A percentile compares a stretch with the other conserved stretches of the same genome.
These are phyloP conservation scores for Amiota communis DNA, from an alignment of 2,888 invertebrate genomes.

Conservation along the genomic window DNA sequence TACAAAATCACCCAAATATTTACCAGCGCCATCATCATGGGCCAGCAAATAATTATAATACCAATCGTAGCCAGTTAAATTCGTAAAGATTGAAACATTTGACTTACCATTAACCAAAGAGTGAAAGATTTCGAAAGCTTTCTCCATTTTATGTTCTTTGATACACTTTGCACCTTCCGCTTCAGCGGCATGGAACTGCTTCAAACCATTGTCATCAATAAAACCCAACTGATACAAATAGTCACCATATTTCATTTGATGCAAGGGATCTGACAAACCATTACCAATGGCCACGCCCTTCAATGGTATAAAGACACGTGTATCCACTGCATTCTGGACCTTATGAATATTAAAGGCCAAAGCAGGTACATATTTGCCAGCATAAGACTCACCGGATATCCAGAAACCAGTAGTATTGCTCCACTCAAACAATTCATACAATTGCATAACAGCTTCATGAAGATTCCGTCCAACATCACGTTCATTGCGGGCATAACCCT, in stretches of 20 bases:
- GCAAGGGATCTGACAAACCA: constrained; percentile 84
- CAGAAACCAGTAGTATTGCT: constrained; percentile 84
- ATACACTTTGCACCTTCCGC: constrained; percentile 75
- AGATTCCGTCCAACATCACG: constrained; percentile 84
- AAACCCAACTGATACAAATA: constrained; percentile 85
- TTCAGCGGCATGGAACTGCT: constrained; percentile 78
- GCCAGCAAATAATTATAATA: constrained; percentile 76
- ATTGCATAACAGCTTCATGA: no score
- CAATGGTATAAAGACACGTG: constrained; percentile 68
- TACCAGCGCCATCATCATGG: constrained; percentile 78
- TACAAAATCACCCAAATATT: constrained; percentile 68
- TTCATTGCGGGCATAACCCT: constrained; percentile 86
- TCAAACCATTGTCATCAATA: constrained; percentile 76
- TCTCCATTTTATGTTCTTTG: constrained; percentile 77
- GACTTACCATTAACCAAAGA: constrained; percentile 78
- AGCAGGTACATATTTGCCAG: constrained; percentile 85
- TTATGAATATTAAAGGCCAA: constrained; percentile 77
- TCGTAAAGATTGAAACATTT: constrained; percentile 81
- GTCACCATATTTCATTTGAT: constrained; percentile 84
- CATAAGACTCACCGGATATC: constrained; percentile 92
- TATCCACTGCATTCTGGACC: constrained; percentile 71
- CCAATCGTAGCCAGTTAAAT: constrained; percentile 68
- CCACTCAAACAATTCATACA: constrained; percentile 88
- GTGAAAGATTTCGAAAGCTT: constrained; percentile 84
- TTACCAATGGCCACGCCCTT: constrained; percentile 80